phyloP scores from a whole-genome alignment of 2,113 vertebrate species.

The Rana temporaria region DNA sequence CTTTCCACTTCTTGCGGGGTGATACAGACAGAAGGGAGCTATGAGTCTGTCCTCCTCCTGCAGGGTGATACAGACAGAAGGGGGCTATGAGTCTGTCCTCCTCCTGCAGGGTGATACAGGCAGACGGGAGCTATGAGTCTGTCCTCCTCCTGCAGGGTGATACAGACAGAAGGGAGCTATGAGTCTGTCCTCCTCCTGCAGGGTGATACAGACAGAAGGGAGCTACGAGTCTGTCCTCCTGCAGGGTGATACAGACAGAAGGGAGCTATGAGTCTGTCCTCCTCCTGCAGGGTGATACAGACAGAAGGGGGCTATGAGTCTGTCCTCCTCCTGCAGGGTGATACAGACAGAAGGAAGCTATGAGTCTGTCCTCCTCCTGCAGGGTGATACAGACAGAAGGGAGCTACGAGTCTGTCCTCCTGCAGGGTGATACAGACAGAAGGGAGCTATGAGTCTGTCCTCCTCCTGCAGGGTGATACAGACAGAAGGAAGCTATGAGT shows the following conservation, averaged over 20 bases:
- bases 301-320: not conserved
- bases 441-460: not conserved
- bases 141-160: not conserved
- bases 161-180: not conserved
- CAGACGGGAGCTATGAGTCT: slow-evolving; percentile 4
- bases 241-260: not conserved
- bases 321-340: no score
- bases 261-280: no score
- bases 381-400: no score
- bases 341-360: not conserved
- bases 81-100: not conserved
- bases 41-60: not conserved
- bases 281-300: not conserved
- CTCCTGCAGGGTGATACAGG: not conserved
- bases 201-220: not conserved
- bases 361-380: no score
- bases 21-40: not conserved
- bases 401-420: no score
- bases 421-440: no score
- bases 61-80: not conserved
- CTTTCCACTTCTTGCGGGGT: not conserved
- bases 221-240: not conserved
- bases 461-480: not conserved
- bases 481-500: not conserved
- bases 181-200: not conserved